A percentile compares a stretch with the other conserved stretches of the same genome.
phyloP scores from a whole-genome alignment of 2,113 vertebrate species.

The Stegastes partitus region DNA sequence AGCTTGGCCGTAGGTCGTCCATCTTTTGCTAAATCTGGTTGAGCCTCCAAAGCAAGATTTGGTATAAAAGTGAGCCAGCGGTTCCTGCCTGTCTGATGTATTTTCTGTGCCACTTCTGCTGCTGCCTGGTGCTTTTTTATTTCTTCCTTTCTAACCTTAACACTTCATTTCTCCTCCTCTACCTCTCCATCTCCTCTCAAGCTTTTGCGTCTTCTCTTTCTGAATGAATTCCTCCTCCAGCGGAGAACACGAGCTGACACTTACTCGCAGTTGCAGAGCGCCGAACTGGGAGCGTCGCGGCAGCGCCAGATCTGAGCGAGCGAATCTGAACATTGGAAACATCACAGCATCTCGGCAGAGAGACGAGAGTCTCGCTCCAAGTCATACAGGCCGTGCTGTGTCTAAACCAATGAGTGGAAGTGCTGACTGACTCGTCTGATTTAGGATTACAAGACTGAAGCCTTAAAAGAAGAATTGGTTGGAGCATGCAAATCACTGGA shows the following conservation, averaged over 20 bases:
- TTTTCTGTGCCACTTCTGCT: not conserved
- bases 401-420: conserved; percentile 43
- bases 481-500: conserved; percentile 20
- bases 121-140: not conserved
- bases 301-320: conserved; percentile 38
- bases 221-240: conserved; percentile 64
- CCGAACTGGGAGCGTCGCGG: conserved; percentile 1
- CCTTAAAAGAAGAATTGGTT: conserved; percentile 32
- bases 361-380: conserved; percentile 46
- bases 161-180: conserved; percentile 1
- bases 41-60: not conserved
- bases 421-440: conserved; percentile 49
- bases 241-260: conserved; percentile 30
- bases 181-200: conserved; percentile 21
- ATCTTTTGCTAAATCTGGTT: not conserved
- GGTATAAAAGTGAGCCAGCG: not conserved
- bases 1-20: not conserved
- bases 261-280: conserved; percentile 4
- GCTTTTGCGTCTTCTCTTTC: conserved; percentile 48
- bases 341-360: conserved; percentile 54
- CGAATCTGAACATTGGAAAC: conserved; percentile 38
- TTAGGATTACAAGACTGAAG: conserved; percentile 39
- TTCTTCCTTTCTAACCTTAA: conserved; percentile 1
- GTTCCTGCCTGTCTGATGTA: not conserved
- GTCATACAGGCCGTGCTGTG: conserved; percentile 31